These are phyloP conservation scores for Prunella himalayana DNA, from an alignment of 2,113 vertebrate genomes.

Conservation along the genomic window DNA sequence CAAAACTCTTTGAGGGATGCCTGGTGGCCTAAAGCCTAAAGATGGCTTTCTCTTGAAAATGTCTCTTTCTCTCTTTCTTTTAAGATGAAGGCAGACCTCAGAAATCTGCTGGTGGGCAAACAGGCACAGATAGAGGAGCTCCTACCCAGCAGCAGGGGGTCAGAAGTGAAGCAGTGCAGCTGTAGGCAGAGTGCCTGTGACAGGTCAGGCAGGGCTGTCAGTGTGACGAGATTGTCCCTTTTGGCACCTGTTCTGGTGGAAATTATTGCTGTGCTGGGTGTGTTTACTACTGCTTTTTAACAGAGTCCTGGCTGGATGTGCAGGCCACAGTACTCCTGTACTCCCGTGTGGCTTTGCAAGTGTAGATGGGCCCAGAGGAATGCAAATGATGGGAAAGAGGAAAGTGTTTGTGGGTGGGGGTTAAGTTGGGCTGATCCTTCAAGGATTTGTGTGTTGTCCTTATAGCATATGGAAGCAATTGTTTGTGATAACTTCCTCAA, in stretches of 20 bases:
- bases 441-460: not conserved
- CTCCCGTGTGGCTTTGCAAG: not conserved
- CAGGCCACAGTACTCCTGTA: not conserved
- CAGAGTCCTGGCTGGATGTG: not conserved
- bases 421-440: not conserved
- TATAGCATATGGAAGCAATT: not conserved
- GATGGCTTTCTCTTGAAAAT: not conserved
- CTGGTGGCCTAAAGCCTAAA: not conserved
- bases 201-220: not conserved
- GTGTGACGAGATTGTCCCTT: not conserved
- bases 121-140: not conserved
- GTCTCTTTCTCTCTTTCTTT: not conserved
- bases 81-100: not conserved
- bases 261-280: not conserved
- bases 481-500: not conserved
- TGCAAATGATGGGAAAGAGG: not conserved
- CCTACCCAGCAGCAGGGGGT: not conserved
- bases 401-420: not conserved
- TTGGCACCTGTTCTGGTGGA: not conserved
- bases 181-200: not conserved
- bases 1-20: not conserved
- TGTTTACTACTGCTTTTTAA: not conserved
- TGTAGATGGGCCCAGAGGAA: not conserved
- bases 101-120: not conserved
- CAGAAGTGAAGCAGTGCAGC: not conserved